These are phyloP conservation scores for Pampus argenteus DNA, from an alignment of 2,797 vertebrate species.

Conservation along the genomic window DNA sequence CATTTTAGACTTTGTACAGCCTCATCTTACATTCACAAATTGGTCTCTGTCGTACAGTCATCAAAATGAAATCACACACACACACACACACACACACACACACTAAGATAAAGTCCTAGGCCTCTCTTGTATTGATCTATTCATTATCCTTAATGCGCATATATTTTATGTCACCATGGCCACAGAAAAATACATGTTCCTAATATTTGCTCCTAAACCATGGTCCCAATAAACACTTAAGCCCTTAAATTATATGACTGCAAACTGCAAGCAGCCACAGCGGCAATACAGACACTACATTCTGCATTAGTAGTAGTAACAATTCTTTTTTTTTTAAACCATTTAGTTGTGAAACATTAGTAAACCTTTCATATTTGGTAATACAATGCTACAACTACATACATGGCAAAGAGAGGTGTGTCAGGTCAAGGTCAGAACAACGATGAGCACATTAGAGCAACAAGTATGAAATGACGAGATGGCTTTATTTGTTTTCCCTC, in stretches of 20 bases:
- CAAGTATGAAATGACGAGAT: too few relatives aligned
- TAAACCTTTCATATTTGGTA: too few relatives aligned
- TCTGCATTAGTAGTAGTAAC: background rate
- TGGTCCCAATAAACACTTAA: background rate
- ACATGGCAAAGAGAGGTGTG: background rate
- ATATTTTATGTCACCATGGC: background rate
- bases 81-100: background rate
- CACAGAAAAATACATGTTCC: background rate
- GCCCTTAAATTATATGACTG: background rate
- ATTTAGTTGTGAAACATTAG: background rate
- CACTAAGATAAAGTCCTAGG: background rate
- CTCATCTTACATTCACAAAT: slow-evolving; percentile 44
- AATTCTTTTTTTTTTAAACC: too few relatives aligned
- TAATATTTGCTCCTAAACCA: slow-evolving; percentile 4
- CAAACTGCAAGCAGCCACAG: background rate
- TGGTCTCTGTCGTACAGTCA: slow-evolving; percentile 30
- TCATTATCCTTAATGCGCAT: slow-evolving; percentile 21
- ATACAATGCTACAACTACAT: background rate
- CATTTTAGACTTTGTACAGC: slow-evolving; percentile 33
- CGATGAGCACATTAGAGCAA: too few relatives aligned
- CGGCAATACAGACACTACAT: background rate
- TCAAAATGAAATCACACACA: slow-evolving; percentile 26
- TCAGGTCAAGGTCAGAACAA: too few relatives aligned
- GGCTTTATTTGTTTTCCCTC: too few relatives aligned
- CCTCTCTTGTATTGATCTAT: slow-evolving; percentile 17